A percentile compares a stretch with the other conserved stretches of the same genome.
phyloP scores from a whole-genome alignment of 1,140 invertebrate genomes.

The Lordiphosa mommai region DNA sequence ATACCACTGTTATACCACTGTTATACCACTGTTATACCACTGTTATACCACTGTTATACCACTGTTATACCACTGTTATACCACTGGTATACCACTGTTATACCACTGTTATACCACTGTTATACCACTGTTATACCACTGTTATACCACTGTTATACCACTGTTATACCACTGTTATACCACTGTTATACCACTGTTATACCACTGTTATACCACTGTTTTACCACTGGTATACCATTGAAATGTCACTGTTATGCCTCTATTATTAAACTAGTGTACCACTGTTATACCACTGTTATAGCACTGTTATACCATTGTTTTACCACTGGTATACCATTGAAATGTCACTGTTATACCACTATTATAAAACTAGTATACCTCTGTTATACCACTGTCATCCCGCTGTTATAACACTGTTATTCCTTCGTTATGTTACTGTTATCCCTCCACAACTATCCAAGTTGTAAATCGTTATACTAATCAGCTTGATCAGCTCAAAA shows the following conservation, averaged over 20 bases:
- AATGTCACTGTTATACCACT: not conserved
- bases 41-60: constrained; percentile 8
- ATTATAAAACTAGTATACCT: not conserved
- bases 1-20: not conserved
- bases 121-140: not conserved
- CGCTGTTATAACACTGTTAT: not conserved
- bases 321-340: not conserved
- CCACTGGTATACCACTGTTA: not conserved
- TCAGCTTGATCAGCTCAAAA: not conserved
- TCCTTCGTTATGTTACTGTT: not conserved
- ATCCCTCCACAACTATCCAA: not conserved
- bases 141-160: too few relatives aligned
- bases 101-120: not conserved
- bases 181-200: too few relatives aligned
- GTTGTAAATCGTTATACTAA: too few relatives aligned
- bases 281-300: too few relatives aligned
- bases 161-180: too few relatives aligned
- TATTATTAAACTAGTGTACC: not conserved
- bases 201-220: too few relatives aligned
- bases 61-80: not conserved
- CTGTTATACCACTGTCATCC: constrained; percentile 1
- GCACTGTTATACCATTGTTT: not conserved
- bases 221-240: too few relatives aligned
- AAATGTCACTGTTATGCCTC: too few relatives aligned
- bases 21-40: too few relatives aligned